Evolutionary conservation across 2,113 vertebrate genomes (phyloP), one percentile per base, ranked within the genome.

Genomic region (Lagopus leucura): DNA sequence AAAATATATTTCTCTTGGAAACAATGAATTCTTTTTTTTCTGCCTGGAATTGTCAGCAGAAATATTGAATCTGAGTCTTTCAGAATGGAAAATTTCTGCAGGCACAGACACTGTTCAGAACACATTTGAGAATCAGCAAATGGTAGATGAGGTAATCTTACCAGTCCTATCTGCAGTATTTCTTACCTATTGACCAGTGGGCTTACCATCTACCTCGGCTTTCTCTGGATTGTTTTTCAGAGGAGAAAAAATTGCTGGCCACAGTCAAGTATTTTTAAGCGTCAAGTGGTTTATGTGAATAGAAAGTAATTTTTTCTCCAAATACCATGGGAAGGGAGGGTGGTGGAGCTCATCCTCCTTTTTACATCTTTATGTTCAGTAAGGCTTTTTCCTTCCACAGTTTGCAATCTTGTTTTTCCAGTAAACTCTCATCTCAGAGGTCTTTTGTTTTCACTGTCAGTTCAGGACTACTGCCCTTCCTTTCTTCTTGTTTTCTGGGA

Each of bases 51-150:
- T 0, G 54, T 77, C 60, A 81, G 28, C 61, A 71, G 36, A 83
- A 70, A 40, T 78, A n/a, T 4, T 78, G 65, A 74, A n/a, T 14
- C 27, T 76, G 21, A 73, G 10, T 4, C 13, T 7, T 66, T 70
- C 22, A 3, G 1, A 18, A 30, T 5, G 11, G 47, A n/a, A 81
- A 58, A 58, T 27, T 66, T 89, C n/a, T 54, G 4, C 20, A 66
- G 3, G 2, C 5, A 13, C 16, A 9, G 19, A 3, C 1, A 7
- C 1, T 30, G 17, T 34, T 63, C 24, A 24, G 22, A 36, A 63
- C 24, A 38, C 6, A 63, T 61, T 16, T 63, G 63, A 65, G 27
- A 42, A 43, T 19, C 63, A 43, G 63, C 28, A 21, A 65, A 65
- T 19, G 36, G 28, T 20, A 21, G 27, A 32, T 13, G 8, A 43